Base-by-base conservation (phyloP, 1,140 invertebrate species). In the Coenobita brevimanus region DNA sequence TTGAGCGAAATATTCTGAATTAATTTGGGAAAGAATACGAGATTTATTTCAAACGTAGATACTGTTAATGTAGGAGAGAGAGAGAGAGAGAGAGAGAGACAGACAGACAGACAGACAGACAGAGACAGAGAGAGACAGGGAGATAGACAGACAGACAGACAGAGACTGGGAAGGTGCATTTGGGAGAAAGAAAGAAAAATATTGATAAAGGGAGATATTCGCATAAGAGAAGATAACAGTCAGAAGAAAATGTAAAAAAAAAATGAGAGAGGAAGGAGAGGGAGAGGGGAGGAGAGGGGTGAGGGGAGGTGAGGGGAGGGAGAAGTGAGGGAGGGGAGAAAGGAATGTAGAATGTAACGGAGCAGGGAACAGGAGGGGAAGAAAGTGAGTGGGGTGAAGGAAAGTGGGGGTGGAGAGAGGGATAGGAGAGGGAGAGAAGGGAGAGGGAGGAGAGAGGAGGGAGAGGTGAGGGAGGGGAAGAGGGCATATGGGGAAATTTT, bases 231-330 rank as follows among this genome's bases (percentile, higher is more conserved):
- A n/a, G n/a, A n/a, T n/a, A n/a, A n/a, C n/a, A n/a, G n/a, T n/a
- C n/a, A n/a, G n/a, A n/a, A n/a, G n/a, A n/a, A n/a, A n/a, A n/a
- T n/a, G n/a, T n/a, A n/a, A n/a, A n/a, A n/a, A n/a, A n/a, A n/a
- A n/a, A n/a, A n/a, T n/a, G n/a, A n/a, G n/a, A n/a, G n/a, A n/a
- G n/a, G n/a, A n/a, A 30, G 17, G 15, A 3, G 3, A 4, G 60
- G 4, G n/a, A 21, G n/a, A 50, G 50, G 33, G 41, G 75, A 24
- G 75, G 50, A 30, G 50, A 79, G 75, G n/a, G 41, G 15, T 13
- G 75, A 2, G 33, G 50, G 75, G 57, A 54, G 57, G 30, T 54
- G 75, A 30, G 75, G n/a, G n/a, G n/a, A n/a, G n/a, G n/a, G n/a
- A 33, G 41, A 46, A 27, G 41, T n/a, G 27, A 13, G 64, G 46